Evolutionary conservation across 2,888 invertebrate species (phyloP).

Genomic region (Petrophora chlorosata): DNA sequence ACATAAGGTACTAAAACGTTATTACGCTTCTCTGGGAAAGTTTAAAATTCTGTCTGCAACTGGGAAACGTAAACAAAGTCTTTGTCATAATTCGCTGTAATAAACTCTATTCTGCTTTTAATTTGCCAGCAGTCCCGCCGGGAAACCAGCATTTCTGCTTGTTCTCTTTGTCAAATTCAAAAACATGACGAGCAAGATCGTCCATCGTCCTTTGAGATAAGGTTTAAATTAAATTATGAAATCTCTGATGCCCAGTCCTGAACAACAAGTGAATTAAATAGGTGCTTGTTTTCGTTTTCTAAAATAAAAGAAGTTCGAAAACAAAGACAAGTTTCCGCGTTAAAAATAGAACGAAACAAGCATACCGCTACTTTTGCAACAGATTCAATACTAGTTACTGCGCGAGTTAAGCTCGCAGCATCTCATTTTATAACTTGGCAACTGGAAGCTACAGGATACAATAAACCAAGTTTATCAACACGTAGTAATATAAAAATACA

Average conservation of each 20-base stretch:
- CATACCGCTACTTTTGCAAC: conserved; percentile 1
- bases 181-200: background rate
- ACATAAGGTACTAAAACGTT: too few species aligned
- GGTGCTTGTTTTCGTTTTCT: conserved; percentile 5
- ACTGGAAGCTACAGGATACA: conserved; percentile 45
- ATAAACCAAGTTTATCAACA: conserved; percentile 31
- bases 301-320: conserved; percentile 9
- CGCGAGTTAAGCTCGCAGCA: too few species aligned
- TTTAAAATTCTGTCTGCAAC: conserved; percentile 11
- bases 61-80: conserved; percentile 11
- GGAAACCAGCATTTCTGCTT: background rate
- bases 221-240: too few species aligned
- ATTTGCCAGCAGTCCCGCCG: conserved; percentile 20
- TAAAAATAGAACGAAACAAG: conserved; percentile 24
- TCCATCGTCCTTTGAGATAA: background rate
- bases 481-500: conserved; percentile 10
- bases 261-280: too few species aligned
- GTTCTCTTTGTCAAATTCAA: conserved; percentile 5
- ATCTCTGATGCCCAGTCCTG: too few species aligned
- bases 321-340: conserved; percentile 12
- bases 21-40: background rate
- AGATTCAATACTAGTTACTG: too few species aligned
- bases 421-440: conserved; percentile 21
- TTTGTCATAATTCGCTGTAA: conserved; percentile 4
- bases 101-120: conserved; percentile 17